phyloP scores from a whole-genome alignment of 2,113 vertebrate genomes.

The Crotalus tigris region DNA sequence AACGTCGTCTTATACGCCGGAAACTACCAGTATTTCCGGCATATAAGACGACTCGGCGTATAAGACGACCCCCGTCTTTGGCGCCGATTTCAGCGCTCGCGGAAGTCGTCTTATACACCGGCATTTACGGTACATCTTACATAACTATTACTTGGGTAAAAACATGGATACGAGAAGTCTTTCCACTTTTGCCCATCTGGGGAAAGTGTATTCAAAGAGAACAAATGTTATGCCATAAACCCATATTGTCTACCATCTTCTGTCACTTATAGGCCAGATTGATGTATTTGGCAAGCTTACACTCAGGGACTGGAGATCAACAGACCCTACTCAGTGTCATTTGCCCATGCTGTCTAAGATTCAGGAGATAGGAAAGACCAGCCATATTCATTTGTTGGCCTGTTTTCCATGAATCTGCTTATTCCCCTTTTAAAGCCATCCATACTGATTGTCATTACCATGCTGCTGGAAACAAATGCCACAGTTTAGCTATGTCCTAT shows the following conservation, averaged over 20 bases:
- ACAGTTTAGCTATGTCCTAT: not conserved
- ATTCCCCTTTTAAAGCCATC: not conserved
- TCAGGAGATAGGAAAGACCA: not conserved
- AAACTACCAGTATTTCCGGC: too few species aligned
- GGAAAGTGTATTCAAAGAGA: too few species aligned
- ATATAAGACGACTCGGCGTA: too few species aligned
- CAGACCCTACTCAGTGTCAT: not conserved
- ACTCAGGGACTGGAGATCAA: not conserved
- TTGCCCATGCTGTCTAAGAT: not conserved
- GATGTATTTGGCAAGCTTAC: not conserved
- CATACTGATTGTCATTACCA: not conserved
- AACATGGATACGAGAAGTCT: not conserved
- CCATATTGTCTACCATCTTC: not conserved
- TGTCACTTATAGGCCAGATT: not conserved
- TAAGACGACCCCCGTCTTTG: too few species aligned
- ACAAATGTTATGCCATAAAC: too few species aligned
- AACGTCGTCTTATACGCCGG: too few species aligned
- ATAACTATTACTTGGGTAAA: not conserved
- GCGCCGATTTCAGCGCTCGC: too few species aligned
- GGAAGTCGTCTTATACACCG: too few species aligned
- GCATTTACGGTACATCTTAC: too few species aligned
- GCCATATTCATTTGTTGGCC: not conserved
- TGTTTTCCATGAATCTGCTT: not conserved
- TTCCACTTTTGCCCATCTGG: not conserved
- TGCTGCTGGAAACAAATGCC: not conserved